Evolutionary conservation across 2,113 vertebrate species (phyloP), one percentile per base, ranked within the genome.

Genomic region (Silurus meridionalis): DNA sequence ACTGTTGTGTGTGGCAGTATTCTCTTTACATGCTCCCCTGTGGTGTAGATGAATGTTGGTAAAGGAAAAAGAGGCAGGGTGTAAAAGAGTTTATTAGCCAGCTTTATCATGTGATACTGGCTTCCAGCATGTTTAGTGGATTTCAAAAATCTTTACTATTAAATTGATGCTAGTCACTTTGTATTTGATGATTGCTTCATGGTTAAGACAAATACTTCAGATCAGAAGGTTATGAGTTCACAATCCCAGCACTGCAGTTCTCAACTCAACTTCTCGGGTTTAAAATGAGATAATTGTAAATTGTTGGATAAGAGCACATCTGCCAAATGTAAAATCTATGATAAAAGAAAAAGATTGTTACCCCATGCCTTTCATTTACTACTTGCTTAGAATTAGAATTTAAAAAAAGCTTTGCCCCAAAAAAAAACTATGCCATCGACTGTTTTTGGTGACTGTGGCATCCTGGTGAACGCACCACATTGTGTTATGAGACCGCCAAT

Each of bases 1-100:
- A 67, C 58, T 57, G 50, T 53, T 9, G 81, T 83, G 55, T 21
- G 84, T 69, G 28, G 52, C 28, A 60, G 63, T 85, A 58, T 60
- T 46, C 28, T 85, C 21, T 23, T 37, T 66, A 57, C 61, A n/a
- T 67, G 10, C 23, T 46, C 21, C 7, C 48, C 84, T 23, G 17
- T 9, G 57, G 53, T 48, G 0, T 53, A 11, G 50, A 19, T 69
- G 52, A 82, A 19, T 15, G 58, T 63, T 50, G 15, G 55, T 48
- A 11, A 28, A 19, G 17, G 23, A 37, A 48, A 85, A 74, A 67
- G 13, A n/a, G 48, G 9, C 25, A 48, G 19, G 9, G 5, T 14
- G 3, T 4, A 46, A 46, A 5, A 71, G 53, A 28, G 6, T 48
- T 46, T 71, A 37, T 57, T 57, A 58, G 2, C 5, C 58, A 8